Evolutionary conservation across 1,140 invertebrate species (phyloP).

Genomic region (Choristoneura fumiferana): DNA sequence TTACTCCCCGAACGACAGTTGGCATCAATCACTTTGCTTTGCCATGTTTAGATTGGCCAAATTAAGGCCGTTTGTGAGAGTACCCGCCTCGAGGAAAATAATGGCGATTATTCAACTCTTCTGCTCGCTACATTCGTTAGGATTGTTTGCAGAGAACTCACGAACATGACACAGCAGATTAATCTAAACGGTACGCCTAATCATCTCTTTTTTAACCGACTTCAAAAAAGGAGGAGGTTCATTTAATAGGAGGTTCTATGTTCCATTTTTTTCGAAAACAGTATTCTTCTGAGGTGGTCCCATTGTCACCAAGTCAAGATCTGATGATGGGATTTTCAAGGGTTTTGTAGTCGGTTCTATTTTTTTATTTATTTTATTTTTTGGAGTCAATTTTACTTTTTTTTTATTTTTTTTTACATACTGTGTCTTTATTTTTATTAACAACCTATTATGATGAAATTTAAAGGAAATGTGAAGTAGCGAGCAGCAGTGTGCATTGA

Average conservation of each 20-base stretch:
- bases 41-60: conserved; percentile 51
- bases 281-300: too few species aligned
- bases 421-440: background rate
- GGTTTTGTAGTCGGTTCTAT: too few species aligned
- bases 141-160: conserved; percentile 13
- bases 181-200: background rate
- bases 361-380: too few species aligned
- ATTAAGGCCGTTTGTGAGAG: conserved; percentile 40
- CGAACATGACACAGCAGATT: conserved; percentile 5
- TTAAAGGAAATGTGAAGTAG: conserved; percentile 2
- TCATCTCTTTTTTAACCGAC: background rate
- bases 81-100: conserved; percentile 34
- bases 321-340: too few species aligned
- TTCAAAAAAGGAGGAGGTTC: too few species aligned
- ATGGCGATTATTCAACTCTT: conserved; percentile 42
- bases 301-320: too few species aligned
- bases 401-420: too few species aligned
- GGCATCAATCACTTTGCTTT: conserved; percentile 44
- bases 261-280: too few species aligned
- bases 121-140: conserved; percentile 22
- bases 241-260: too few species aligned
- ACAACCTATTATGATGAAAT: background rate
- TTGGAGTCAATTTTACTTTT: too few species aligned
- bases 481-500: background rate
- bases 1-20: conserved; percentile 36